Evolutionary conservation across 2,113 vertebrate species (phyloP), one percentile per base, ranked within the genome.

Genomic region (Semicossyphus pulcher): DNA sequence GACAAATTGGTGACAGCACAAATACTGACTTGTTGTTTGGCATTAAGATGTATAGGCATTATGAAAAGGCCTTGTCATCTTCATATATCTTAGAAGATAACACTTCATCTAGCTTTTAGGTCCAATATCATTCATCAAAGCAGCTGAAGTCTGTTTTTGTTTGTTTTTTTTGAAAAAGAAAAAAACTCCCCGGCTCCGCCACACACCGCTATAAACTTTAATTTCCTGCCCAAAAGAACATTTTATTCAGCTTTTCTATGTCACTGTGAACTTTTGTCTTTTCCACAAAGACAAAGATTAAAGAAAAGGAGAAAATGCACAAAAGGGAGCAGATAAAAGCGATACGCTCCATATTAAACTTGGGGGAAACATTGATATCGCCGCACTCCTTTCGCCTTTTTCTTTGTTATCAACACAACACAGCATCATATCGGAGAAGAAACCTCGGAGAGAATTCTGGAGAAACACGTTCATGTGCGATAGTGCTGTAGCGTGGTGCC

Each of bases 141-240:
- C 60, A 49, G 48, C 57, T 23, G 4, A 63, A 31, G n/a, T 61
- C 42, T 62, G 3, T 23, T 78, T 66, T 34, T 36, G 52, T 75
- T 77, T 79, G 76, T 63, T 52, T 62, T 42, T 4, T 47, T 53
- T 29, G 10, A 49, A 32, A 75, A 63, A n/a, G n/a, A n/a, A 26
- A 60, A 41, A 72, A 62, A 11, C 45, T 66, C n/a, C 0, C 44
- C 8, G 3, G 26, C n/a, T 2, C 58, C 8, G 5, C 47, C 52
- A 47, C 39, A 70, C 44, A 72, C 6, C 32, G 57, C 34, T 62
- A 41, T 73, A 84, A 72, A 84, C 75, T 80, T 86, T 79, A 59
- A 87, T 92, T 88, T 87, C 77, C 80, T 84, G 77, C 28, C 47
- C 51, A 23, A 54, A 73, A 80, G 68, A 47, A 75, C 48, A 57